These are phyloP conservation scores for Ophonus ardosiacus DNA, from an alignment of 2,888 invertebrate genomes.

Conservation along the genomic window DNA sequence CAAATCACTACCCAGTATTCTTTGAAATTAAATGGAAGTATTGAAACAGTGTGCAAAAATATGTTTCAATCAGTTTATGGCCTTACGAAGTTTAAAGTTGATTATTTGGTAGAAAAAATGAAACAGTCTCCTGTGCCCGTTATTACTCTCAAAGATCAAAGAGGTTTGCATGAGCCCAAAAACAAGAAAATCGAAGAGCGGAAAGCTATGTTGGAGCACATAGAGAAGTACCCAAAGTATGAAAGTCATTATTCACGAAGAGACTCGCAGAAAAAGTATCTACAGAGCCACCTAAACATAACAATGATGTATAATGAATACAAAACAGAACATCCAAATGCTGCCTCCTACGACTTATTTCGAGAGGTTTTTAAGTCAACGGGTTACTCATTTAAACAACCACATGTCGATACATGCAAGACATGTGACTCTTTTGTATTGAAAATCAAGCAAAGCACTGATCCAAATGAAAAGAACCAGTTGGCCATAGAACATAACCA, in stretches of 20 bases:
- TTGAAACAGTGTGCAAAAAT: not conserved
- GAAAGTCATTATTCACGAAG: conserved; percentile 62
- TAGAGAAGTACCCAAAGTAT: conserved; percentile 64
- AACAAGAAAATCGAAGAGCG: too few relatives aligned
- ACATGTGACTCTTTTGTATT: conserved; percentile 61
- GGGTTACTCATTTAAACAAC: conserved; percentile 64
- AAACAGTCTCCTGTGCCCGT: not conserved
- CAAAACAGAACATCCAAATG: conserved; percentile 26
- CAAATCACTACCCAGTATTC: too few relatives aligned
- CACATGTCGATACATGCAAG: conserved; percentile 64
- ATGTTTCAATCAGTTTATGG: conserved; percentile 4
- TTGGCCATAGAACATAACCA: conserved; percentile 49
- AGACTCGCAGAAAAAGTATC: conserved; percentile 58
- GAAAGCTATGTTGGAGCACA: conserved; percentile 62
- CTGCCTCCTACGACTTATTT: conserved; percentile 55
- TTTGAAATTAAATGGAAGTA: not conserved
- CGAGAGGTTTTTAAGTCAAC: conserved; percentile 61
- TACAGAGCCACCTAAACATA: conserved; percentile 63
- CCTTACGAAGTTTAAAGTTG: not conserved
- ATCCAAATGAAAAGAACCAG: conserved; percentile 36
- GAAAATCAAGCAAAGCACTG: conserved; percentile 59
- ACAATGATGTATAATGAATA: conserved; percentile 56
- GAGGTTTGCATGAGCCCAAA: too few relatives aligned
- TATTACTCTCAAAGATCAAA: conserved; percentile 51
- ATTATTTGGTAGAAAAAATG: conserved; percentile 1